Base-by-base conservation (phyloP, 30 jellyfish, hydroid and myxozoan species). In the Haliclystus octoradiatus region DNA sequence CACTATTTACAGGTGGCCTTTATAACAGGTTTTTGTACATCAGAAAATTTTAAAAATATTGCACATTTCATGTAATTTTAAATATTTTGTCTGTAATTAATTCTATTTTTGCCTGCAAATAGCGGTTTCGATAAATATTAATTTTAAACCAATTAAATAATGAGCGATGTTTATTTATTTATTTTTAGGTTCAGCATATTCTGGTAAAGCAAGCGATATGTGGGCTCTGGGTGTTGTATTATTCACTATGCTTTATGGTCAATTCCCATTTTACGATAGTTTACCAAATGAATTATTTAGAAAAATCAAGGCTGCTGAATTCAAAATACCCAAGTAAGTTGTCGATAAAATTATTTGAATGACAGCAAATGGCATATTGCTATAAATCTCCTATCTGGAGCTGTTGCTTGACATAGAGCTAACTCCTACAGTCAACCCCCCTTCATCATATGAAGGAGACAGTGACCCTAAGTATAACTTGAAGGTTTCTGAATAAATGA, bases 221-320 rank as follows among this genome's bases (percentile, higher is more conserved):
- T 89, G 98, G 98, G 95, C 98, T 1, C 85, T 89, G 31, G 98
- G 98, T 25, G 98, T 89, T 46, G 94, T 89, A 1, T 80, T 89
- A 14, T 89, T 61, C 83, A 89, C 98, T 2, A 89, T 89, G 98
- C 72, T 89, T 50, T 89, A 89, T 72, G 98, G 98, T 29, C 95
- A 77, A 50, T 89, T 89, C 53, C 98, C 98, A 3, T 89, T 89
- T 34, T 89, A 79, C 68, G 98, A 89, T 50, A 82, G 81, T 33
- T 90, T 79, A 9, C 98, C 98, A 22, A 92, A 81, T 46, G 94
- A 80, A 62, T 79, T 89, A 50, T 89, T 80, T 47, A 53, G 98
- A 23, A 89, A 89, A 47, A 89, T 89, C 69, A 89, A 89, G 57
- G 86, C 93, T 51, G 98, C 94, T 15, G 98, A 80, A 35, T 89